Base-by-base conservation (phyloP, 2,797 vertebrate genomes). In the Notamacropus eugenii region DNA sequence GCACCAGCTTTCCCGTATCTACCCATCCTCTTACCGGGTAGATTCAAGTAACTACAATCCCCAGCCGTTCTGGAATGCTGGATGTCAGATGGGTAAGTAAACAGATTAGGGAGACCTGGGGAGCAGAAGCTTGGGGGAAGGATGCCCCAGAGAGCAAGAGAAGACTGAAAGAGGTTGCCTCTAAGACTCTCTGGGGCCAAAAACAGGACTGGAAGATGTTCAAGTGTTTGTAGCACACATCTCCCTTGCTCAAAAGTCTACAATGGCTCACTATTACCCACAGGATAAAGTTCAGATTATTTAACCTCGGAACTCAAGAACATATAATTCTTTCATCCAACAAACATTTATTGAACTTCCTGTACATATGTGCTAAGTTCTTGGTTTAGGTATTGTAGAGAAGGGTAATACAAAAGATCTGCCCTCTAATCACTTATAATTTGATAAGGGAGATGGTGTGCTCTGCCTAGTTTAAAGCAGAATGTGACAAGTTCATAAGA, bases 31-130 rank as follows among this genome's bases (percentile, higher is more conserved):
- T 19, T 99, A 99, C 94, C 99, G 99, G 0, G 99, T 99, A 34
- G 99, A 99, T 98, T 99, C 99, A 22, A 99, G 99, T 98, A 99
- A 99, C 99, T 99, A 99, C 98, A 99, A 99, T 98, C 99, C 99
- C 0, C 99, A 99, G 98, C 99, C 99, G 9, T 99, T 99, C 98
- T 99, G 99, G 99, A 99, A 99, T 0, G 98, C 99, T 0, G 99
- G 99, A 97, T 99, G 99, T 98, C 99, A 99, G 74, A 98, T 99
- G 22, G 99, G 99, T 99, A 99, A 94, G 99, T 91, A 92, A 27
- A 19, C 52, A 50, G 19, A 54, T 16, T 3, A 0, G 0, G 1
- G 1, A 24, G 8, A 27, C 24, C 11, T 24, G 40, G 22, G 74
- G 40, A 50, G 24, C 74, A 46, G 74, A 87, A 27, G 40, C 40